Percentiles rank a stretch among this genome's conserved stretches.
These are phyloP conservation scores for Eulithis prunata DNA, from an alignment of 2,888 invertebrate genomes.

Conservation along the genomic window DNA sequence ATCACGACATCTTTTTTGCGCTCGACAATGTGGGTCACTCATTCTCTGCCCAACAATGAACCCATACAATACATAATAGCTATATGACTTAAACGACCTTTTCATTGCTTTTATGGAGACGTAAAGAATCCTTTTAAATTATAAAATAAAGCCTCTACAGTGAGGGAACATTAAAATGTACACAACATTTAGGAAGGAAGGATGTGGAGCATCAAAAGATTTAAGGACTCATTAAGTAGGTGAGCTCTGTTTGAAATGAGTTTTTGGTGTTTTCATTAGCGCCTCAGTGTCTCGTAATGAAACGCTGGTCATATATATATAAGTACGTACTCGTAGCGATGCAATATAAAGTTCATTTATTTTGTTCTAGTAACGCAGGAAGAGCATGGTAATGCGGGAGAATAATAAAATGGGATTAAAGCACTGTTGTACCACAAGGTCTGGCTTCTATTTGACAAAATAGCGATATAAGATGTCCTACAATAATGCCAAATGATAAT, in stretches of 20 bases:
- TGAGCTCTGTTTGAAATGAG: background rate
- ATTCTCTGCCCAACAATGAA: slow-evolving; percentile 7
- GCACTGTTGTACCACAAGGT: no score
- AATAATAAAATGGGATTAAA: no score
- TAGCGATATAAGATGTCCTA: no score
- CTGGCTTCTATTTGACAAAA: no score
- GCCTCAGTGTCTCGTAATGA: no score
- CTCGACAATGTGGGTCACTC: slow-evolving; percentile 3
- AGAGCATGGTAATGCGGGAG: no score
- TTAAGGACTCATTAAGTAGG: background rate
- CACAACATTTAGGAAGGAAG: slow-evolving; percentile 10
- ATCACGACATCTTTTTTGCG: background rate
- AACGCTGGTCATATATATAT: no score
- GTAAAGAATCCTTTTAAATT: slow-evolving; percentile 16
- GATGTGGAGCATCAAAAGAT: background rate
- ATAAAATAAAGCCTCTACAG: slow-evolving; percentile 18
- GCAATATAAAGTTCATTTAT: no score
- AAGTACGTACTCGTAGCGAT: no score
- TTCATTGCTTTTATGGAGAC: slow-evolving; percentile 18
- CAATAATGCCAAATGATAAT: no score
- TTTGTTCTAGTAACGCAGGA: no score
- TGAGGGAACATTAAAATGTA: slow-evolving; percentile 14
- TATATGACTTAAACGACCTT: slow-evolving; percentile 8
- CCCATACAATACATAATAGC: background rate
- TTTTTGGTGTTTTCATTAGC: background rate